phyloP scores from a whole-genome alignment of 1,140 invertebrate genomes.

The Eulimnadia texana region DNA sequence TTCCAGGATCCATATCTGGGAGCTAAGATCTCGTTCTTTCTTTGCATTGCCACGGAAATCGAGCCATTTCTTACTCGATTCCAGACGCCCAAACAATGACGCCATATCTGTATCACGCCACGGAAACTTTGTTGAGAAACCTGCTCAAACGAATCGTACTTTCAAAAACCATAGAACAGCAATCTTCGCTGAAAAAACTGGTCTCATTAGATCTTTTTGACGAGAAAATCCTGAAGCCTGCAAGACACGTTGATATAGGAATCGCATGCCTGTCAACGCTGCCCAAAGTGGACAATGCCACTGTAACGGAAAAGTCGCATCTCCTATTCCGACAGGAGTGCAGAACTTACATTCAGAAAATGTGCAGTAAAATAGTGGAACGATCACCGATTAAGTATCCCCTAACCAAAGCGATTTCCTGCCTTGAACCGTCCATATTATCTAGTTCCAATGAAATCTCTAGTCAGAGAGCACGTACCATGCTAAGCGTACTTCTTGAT shows the following conservation, averaged over 20 bases:
- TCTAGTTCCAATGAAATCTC: neutral
- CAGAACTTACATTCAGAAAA: neutral
- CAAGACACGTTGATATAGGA: neutral
- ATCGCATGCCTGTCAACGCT: neutral
- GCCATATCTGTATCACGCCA: neutral
- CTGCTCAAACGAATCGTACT: neutral
- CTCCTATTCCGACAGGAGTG: neutral
- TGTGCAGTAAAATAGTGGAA: neutral
- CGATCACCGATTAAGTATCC: neutral
- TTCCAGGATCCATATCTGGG: neutral
- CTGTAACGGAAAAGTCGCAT: neutral
- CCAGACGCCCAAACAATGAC: neutral
- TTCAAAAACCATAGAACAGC: neutral
- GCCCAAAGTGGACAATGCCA: neutral
- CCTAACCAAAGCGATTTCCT: neutral
- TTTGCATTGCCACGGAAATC: neutral
- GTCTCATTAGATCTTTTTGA: neutral
- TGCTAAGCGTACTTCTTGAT: neutral
- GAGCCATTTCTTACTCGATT: constrained; percentile 3
- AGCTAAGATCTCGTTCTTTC: constrained; percentile 8
- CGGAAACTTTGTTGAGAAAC: neutral
- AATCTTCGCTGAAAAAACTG: neutral
- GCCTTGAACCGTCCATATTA: neutral
- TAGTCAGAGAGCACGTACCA: neutral
- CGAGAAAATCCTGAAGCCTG: neutral